phyloP scores from a whole-genome alignment of 92 coral and sea anemone genomes.

The Meandrina meandrites region DNA sequence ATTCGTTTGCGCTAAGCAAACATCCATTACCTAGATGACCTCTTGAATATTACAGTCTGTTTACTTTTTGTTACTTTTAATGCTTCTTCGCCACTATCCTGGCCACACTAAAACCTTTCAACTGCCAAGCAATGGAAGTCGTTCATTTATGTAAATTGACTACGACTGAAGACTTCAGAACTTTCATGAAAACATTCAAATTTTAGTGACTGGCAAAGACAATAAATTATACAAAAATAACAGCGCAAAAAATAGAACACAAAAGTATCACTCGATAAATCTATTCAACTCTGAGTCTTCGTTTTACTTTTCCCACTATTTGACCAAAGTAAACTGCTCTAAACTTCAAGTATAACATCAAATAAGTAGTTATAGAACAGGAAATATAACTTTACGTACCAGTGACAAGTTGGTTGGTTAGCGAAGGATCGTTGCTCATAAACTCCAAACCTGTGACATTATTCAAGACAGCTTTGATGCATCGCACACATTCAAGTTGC shows the following conservation, averaged over 20 bases:
- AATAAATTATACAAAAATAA: background rate
- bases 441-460: slow-evolving; percentile 79
- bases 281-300: background rate
- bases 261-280: background rate
- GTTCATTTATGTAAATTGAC: background rate
- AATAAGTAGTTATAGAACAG: background rate
- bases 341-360: slow-evolving; percentile 10
- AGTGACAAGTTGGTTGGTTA: slow-evolving; percentile 76
- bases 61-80: background rate
- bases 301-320: background rate
- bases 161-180: background rate
- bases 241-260: background rate
- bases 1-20: background rate
- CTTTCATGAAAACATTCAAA: background rate
- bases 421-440: slow-evolving; percentile 75
- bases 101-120: background rate
- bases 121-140: background rate
- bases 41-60: background rate
- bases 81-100: background rate
- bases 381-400: slow-evolving; percentile 54
- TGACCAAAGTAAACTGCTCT: background rate
- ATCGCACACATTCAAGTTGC: slow-evolving; percentile 88
- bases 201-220: background rate
- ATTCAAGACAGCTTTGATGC: slow-evolving; percentile 96
- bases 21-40: background rate